Conservation (phyloP, 2,888 invertebrate genomes). For the Lissonota sp. region DNA sequence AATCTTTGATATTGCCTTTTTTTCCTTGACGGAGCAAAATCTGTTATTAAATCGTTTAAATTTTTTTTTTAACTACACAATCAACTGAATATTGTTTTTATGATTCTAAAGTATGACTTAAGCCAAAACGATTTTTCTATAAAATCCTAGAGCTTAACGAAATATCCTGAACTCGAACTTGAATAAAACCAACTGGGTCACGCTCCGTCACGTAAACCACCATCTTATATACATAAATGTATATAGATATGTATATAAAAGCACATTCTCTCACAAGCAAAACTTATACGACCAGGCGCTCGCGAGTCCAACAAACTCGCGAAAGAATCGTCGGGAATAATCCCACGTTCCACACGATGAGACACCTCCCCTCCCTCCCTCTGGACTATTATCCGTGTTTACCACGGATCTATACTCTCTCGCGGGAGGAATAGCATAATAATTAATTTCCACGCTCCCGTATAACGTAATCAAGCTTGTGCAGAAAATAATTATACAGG, state of each 20-base stretch:
- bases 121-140: neutral
- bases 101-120: neutral
- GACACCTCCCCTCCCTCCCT: neutral
- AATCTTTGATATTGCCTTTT: neutral
- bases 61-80: too few species aligned
- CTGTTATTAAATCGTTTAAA: too few species aligned
- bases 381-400: conserved; percentile 27
- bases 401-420: conserved; percentile 22
- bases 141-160: neutral
- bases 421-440: conserved; percentile 22
- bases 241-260: too few species aligned
- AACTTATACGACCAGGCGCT: conserved; percentile 17
- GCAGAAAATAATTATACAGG: neutral
- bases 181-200: conserved; percentile 63
- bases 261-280: conserved; percentile 29
- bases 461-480: conserved; percentile 46
- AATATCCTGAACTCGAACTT: conserved; percentile 55
- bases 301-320: conserved; percentile 27
- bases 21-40: too few species aligned
- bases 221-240: neutral
- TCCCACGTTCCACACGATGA: conserved; percentile 51
- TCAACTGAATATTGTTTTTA: too few species aligned
- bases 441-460: conserved; percentile 23
- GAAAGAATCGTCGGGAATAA: conserved; percentile 36
- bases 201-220: conserved; percentile 64